Evolutionary conservation across 2,113 vertebrate genomes (phyloP).

Genomic region (Odontesthes bonariensis): DNA sequence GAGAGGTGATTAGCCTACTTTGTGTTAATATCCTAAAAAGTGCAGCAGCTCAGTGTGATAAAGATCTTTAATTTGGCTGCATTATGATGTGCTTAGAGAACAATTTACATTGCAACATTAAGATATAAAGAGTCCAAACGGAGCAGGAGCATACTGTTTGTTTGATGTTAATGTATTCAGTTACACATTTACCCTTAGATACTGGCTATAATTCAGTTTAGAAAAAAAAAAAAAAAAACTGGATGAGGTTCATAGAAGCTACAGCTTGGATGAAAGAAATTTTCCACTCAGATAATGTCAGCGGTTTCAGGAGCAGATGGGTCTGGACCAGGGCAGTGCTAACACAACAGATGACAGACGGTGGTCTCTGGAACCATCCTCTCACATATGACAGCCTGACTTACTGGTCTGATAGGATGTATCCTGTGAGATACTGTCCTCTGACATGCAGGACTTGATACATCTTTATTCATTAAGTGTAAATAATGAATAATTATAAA

Average conservation of each 20-base stretch:
- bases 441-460: not conserved
- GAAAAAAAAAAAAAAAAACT: constrained; percentile 8
- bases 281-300: constrained; percentile 62
- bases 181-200: not conserved
- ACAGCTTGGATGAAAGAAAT: constrained; percentile 44
- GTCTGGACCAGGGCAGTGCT: constrained; percentile 60
- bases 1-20: constrained; percentile 21
- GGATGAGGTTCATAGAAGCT: constrained; percentile 17
- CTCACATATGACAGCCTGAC: constrained; percentile 63
- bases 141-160: not conserved
- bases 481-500: not conserved
- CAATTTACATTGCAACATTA: not conserved
- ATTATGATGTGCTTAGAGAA: constrained; percentile 4
- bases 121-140: not conserved
- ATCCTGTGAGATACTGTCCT: constrained; percentile 27
- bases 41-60: constrained; percentile 29
- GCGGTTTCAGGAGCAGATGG: constrained; percentile 76
- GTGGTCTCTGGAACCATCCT: constrained; percentile 72
- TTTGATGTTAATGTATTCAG: not conserved
- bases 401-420: constrained; percentile 58
- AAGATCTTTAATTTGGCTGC: constrained; percentile 50
- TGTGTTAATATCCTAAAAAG: constrained; percentile 47
- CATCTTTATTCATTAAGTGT: not conserved
- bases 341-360: constrained; percentile 77
- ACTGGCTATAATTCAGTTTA: constrained; percentile 11